Conservation (phyloP, 2,113 vertebrate genomes). For the Dryoscopus gambensis region DNA sequence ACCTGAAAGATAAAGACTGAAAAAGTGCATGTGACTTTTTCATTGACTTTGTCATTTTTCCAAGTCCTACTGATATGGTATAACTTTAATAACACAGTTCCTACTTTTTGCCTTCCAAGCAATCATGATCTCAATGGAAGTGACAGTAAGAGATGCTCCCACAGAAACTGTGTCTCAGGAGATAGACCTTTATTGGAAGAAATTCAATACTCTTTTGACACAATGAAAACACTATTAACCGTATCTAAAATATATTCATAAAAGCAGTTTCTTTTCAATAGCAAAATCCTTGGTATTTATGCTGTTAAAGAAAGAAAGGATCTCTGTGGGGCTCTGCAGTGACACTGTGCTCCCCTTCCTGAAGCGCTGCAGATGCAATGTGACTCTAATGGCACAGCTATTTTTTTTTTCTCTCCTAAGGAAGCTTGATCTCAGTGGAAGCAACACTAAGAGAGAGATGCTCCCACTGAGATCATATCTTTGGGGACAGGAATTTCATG, state of each 20-base stretch:
- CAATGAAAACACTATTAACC: constrained; percentile 36
- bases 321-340: background rate
- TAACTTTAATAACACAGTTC: constrained; percentile 13
- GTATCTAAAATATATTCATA: background rate
- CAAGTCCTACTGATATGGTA: background rate
- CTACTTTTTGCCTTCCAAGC: constrained; percentile 24
- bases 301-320: background rate
- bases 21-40: background rate
- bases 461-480: background rate
- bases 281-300: background rate
- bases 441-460: background rate
- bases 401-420: background rate
- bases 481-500: background rate
- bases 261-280: background rate
- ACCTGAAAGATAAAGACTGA: background rate
- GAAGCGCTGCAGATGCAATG: background rate
- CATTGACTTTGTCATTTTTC: background rate
- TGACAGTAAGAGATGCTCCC: constrained; percentile 17
- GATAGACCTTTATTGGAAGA: background rate
- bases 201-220: constrained; percentile 12
- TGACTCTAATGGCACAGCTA: background rate
- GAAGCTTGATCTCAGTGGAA: background rate
- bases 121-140: constrained; percentile 7
- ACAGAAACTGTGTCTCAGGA: constrained; percentile 9
- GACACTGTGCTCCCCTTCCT: background rate